A percentile compares a stretch with the other conserved stretches of the same genome.
These are phyloP conservation scores for Lepidurus packardi DNA, from an alignment of 1,140 invertebrate species.

Conservation along the genomic window DNA sequence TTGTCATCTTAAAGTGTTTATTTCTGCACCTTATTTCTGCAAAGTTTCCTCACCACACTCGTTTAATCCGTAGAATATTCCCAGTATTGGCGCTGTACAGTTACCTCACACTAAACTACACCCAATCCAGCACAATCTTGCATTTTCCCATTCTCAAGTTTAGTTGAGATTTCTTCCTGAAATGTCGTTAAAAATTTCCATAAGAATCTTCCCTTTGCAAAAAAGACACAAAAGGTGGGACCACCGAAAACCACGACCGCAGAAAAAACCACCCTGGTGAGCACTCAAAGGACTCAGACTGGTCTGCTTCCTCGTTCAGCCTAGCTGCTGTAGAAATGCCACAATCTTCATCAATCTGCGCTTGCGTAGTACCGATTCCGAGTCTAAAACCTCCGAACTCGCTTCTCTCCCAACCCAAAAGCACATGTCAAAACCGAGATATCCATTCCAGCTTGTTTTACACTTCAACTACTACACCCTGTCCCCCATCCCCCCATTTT, in stretches of 20 bases:
- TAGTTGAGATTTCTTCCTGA: neutral
- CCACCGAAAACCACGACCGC: neutral
- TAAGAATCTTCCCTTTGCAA: too few species aligned
- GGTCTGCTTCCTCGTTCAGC: neutral
- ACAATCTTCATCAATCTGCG: neutral
- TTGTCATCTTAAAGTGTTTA: neutral
- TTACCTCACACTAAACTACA: neutral
- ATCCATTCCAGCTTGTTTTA: constrained; percentile 19
- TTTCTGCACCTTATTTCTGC: neutral
- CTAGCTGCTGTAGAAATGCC: constrained; percentile 9
- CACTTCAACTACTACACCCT: constrained; percentile 14
- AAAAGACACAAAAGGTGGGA: neutral
- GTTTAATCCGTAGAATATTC: constrained; percentile 12
- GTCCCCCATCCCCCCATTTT: neutral
- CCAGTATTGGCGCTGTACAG: neutral
- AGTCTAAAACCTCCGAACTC: neutral
- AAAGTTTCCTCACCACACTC: neutral
- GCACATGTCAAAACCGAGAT: constrained; percentile 11
- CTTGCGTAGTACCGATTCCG: neutral
- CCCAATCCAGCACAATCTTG: neutral
- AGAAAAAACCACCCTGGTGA: neutral
- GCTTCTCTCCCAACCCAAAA: neutral
- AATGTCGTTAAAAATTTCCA: too few species aligned
- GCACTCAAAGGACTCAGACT: neutral
- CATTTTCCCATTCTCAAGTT: neutral